phyloP scores from a whole-genome alignment of 2,113 vertebrate genomes.

The Pteruthius melanotis region DNA sequence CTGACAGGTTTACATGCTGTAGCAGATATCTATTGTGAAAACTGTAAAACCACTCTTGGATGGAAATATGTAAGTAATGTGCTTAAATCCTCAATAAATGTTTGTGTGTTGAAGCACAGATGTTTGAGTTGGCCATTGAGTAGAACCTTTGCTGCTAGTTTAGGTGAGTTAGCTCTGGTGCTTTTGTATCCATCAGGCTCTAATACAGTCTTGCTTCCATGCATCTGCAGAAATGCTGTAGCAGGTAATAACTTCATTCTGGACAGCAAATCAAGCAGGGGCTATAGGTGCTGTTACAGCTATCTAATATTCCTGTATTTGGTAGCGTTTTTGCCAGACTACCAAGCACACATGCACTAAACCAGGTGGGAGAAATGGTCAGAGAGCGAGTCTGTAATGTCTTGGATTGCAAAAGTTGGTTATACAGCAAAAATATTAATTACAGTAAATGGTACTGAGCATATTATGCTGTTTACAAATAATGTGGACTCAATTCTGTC shows the following conservation, averaged over 20 bases:
- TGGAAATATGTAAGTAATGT: slow-evolving; percentile 95
- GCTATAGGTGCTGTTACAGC: not conserved
- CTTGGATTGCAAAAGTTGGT: not conserved
- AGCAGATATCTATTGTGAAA: slow-evolving; percentile 99
- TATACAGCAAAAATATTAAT: not conserved
- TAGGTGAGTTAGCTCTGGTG: not conserved
- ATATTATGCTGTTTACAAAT: not conserved
- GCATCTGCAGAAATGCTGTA: not conserved
- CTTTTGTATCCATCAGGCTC: not conserved
- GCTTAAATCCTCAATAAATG: not conserved
- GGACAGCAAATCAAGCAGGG: not conserved
- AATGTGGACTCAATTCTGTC: not conserved
- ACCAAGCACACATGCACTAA: not conserved
- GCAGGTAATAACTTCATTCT: not conserved
- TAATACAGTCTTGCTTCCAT: not conserved
- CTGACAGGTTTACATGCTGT: slow-evolving; percentile 97
- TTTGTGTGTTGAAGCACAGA: not conserved
- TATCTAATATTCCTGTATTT: not conserved
- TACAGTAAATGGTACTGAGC: not conserved
- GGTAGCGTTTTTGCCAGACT: not conserved
- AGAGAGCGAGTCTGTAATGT: not conserved
- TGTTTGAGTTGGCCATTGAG: not conserved
- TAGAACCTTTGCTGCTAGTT: not conserved
- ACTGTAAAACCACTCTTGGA: slow-evolving; percentile 98
- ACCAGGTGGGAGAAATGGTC: not conserved